Conservation (phyloP, 2,797 vertebrate species). For the Tragopan temminckii region DNA sequence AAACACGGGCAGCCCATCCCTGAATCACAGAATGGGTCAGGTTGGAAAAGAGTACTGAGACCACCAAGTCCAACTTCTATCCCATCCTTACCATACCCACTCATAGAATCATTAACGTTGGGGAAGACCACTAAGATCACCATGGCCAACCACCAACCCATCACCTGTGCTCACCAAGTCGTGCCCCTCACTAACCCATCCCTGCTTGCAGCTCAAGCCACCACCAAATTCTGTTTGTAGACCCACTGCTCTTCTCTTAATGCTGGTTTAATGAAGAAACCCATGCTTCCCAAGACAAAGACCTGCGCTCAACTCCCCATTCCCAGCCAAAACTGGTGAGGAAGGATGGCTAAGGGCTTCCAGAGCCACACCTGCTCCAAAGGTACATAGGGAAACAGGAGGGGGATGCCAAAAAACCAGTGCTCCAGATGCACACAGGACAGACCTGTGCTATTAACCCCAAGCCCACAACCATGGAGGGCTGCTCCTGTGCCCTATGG, state of each 20-base stretch:
- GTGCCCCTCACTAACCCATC: too few relatives aligned
- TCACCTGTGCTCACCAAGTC: not conserved
- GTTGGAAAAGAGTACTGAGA: too few relatives aligned
- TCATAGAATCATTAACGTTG: too few relatives aligned
- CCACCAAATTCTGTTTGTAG: not conserved
- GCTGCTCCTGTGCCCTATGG: not conserved
- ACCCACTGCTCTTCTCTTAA: not conserved
- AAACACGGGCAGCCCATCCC: not conserved
- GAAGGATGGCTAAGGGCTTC: not conserved
- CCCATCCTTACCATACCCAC: too few relatives aligned
- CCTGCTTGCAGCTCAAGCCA: not conserved
- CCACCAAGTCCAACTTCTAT: too few relatives aligned
- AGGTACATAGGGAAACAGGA: not conserved
- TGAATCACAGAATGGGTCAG: too few relatives aligned
- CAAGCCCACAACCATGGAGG: not conserved
- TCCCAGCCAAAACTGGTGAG: not conserved
- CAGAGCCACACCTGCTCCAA: fast-evolving
- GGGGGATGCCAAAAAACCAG: not conserved
- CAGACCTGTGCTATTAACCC: not conserved
- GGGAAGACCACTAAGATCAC: too few relatives aligned
- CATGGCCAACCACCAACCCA: too few relatives aligned
- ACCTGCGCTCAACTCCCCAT: not conserved
- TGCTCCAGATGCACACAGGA: fast-evolving
- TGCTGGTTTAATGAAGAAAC: not conserved
- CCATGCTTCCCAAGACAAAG: fast-evolving